A percentile compares a stretch with the other conserved stretches of the same genome.
These are phyloP conservation scores for Chitala chitala DNA, from an alignment of 2,113 vertebrate species.

Conservation along the genomic window DNA sequence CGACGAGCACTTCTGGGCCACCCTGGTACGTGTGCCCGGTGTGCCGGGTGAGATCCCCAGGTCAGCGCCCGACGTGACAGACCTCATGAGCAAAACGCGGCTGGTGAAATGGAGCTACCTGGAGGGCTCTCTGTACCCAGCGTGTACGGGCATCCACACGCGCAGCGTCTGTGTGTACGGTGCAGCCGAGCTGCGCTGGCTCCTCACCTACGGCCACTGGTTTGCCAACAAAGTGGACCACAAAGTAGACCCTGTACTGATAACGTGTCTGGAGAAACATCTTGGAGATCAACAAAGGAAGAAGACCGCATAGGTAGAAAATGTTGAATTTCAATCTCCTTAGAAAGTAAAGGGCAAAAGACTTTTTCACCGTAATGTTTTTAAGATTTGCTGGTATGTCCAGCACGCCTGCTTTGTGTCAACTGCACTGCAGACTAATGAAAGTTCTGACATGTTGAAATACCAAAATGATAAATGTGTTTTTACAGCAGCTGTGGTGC, in stretches of 20 bases:
- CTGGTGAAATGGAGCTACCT: conserved; percentile 88
- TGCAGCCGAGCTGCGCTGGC: conserved; percentile 82
- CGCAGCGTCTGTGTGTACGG: conserved; percentile 86
- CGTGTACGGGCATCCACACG: conserved; percentile 75
- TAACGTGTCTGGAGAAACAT: conserved; percentile 84
- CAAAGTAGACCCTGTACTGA: conserved; percentile 80
- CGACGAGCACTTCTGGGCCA: conserved; percentile 93
- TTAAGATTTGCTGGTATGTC: too few relatives aligned
- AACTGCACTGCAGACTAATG: too few relatives aligned
- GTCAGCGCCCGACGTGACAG: conserved; percentile 70
- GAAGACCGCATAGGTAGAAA: too few relatives aligned
- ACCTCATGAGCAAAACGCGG: conserved; percentile 83
- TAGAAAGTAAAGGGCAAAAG: too few relatives aligned
- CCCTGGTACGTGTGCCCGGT: conserved; percentile 75
- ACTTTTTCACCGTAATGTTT: too few relatives aligned
- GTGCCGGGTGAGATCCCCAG: conserved; percentile 74
- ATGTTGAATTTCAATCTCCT: too few relatives aligned
- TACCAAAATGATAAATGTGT: too few relatives aligned
- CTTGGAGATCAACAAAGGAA: conserved; percentile 66
- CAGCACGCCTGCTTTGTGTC: too few relatives aligned
- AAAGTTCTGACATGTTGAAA: too few relatives aligned
- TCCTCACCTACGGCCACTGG: conserved; percentile 80
- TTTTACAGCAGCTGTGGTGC: too few relatives aligned
- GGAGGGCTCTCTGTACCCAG: conserved; percentile 75
- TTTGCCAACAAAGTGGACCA: conserved; percentile 92